Evolutionary conservation across 2,113 vertebrate genomes (phyloP), one percentile per base, ranked within the genome.

Genomic region (Laticauda laticaudata): DNA sequence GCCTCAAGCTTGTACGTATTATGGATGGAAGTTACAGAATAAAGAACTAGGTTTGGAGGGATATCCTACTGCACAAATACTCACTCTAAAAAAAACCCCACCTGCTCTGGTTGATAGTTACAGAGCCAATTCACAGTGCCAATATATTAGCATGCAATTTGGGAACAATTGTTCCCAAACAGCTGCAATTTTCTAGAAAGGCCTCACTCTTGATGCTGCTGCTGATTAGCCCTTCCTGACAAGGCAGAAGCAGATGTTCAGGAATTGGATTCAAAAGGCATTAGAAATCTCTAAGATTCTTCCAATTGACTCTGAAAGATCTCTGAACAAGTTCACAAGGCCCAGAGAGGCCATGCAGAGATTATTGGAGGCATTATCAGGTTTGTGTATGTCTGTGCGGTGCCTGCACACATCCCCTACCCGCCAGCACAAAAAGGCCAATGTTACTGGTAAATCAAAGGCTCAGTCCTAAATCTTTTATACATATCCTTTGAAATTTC

Each of bases 301-400:
- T 89, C 88, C 87, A 64, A 93, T 92, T 93, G 10, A 64, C 91
- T 92, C 92, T 87, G 54, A 1, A 57, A n/a, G 1, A 57, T 11
- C 21, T 91, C 53, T 86, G n/a, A 20, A 43, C 12, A 69, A 20
- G 43, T 11, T 93, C 59, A 91, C 89, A 54, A 69, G 18, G 7
- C 9, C 8, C 64, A 94, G 90, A 51, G 39, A 91, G 56, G 45
- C 34, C 7, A 10, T 89, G 0, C 64, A 88, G 24, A n/a, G 29
- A 59, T 93, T 95, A 90, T 43, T 48, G 89, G 53, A 0, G 59
- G 85, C 92, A 94, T 93, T 54, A 93, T 15, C 91, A 88, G 75
- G 75, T 43, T 39, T 81, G 75, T 81, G 75, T 81, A 21, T 81
- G 75, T 81, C 69, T 81, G 75, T 21, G 18, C 0, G 18, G 75